phyloP scores from a whole-genome alignment of 2,797 vertebrate species.

The Perdix hodgsoniae region DNA sequence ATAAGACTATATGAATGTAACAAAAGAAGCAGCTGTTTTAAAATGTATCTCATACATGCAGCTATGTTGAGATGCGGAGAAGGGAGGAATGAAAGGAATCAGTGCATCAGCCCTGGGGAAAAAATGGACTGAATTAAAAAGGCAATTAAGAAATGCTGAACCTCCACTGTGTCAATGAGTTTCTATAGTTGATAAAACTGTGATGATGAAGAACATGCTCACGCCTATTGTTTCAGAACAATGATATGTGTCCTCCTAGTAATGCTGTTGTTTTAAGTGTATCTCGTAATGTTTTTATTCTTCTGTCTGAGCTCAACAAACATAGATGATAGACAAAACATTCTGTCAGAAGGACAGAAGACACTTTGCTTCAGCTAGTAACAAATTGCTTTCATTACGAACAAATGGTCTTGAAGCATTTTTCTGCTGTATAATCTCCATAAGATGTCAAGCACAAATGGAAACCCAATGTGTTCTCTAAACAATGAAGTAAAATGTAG shows the following conservation, averaged over 20 bases:
- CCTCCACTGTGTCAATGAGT: neutral
- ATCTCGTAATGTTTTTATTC: slow-evolving; percentile 53
- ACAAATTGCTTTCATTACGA: slow-evolving; percentile 79
- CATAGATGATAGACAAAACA: neutral
- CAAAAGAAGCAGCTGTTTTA: slow-evolving; percentile 49
- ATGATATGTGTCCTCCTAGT: slow-evolving; percentile 31
- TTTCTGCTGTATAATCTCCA: slow-evolving; percentile 23
- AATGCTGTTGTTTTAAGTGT: slow-evolving; percentile 60
- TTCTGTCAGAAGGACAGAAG: slow-evolving; percentile 74
- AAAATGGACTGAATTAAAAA: slow-evolving; percentile 69
- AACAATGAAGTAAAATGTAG: slow-evolving; percentile 32
- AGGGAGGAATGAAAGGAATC: neutral
- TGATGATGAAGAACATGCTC: slow-evolving; percentile 16
- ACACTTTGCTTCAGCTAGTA: slow-evolving; percentile 66
- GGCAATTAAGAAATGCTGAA: slow-evolving; percentile 69
- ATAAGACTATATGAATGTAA: slow-evolving; percentile 13
- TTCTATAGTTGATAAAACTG: slow-evolving; percentile 43
- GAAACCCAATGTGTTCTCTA: slow-evolving; percentile 15
- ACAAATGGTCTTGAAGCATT: slow-evolving; percentile 70
- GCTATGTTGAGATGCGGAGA: neutral
- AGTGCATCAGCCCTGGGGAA: slow-evolving; percentile 15
- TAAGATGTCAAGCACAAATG: slow-evolving; percentile 45
- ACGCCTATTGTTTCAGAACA: slow-evolving; percentile 58
- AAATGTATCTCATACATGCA: slow-evolving; percentile 25
- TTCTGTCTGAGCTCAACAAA: slow-evolving; percentile 54